Conservation (phyloP, 2,888 invertebrate species). For the Mesorhabditis belari region DNA sequence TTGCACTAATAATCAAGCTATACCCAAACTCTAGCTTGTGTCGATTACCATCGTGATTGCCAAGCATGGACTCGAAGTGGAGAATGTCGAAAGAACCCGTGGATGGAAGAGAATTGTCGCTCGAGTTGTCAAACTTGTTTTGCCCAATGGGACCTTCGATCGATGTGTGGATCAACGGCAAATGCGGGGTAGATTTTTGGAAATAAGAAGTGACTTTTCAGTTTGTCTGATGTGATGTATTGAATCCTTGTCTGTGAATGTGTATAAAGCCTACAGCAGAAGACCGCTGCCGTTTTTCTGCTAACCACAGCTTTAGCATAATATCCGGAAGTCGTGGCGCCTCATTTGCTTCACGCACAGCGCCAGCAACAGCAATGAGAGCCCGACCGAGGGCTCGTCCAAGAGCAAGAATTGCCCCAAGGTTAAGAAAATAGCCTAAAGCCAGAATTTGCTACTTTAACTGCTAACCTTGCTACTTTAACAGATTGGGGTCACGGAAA, state of each 20-base stretch:
- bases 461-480: too few relatives aligned
- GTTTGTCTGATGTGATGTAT: too few relatives aligned
- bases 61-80: slow-evolving; percentile 35
- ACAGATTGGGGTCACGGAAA: too few relatives aligned
- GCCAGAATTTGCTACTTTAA: too few relatives aligned
- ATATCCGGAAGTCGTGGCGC: not conserved
- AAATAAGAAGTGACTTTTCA: not conserved
- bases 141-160: slow-evolving; percentile 20
- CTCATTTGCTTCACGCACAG: too few relatives aligned
- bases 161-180: slow-evolving; percentile 13
- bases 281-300: too few relatives aligned
- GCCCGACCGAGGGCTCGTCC: not conserved
- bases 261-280: too few relatives aligned
- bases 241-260: too few relatives aligned
- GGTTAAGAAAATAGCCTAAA: too few relatives aligned
- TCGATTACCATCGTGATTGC: slow-evolving; percentile 36
- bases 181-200: not conserved
- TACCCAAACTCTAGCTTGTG: slow-evolving; percentile 19
- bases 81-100: slow-evolving; percentile 41
- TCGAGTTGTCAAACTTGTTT: slow-evolving; percentile 25
- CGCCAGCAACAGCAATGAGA: too few relatives aligned
- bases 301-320: not conserved
- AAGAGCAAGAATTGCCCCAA: not conserved
- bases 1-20: not conserved
- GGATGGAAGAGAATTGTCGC: slow-evolving; percentile 47